Percentiles rank a stretch among this genome's conserved stretches.
phyloP scores from a whole-genome alignment of 53 echinoderm and acorn worm species.

The Antedon mediterranea region DNA sequence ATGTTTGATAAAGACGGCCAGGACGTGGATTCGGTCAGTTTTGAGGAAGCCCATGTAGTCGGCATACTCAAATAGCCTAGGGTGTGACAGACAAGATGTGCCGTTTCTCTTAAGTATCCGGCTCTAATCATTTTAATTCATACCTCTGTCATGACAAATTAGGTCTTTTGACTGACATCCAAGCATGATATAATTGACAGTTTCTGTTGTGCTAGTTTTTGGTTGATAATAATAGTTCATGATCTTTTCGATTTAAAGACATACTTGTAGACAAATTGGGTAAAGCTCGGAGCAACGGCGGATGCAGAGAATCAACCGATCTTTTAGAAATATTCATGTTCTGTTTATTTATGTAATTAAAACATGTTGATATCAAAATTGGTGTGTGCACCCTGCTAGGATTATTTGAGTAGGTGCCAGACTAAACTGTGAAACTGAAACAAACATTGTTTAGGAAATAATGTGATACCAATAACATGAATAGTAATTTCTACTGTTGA shows the following conservation, averaged over 20 bases:
- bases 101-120: background rate
- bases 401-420: background rate
- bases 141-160: background rate
- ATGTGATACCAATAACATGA: no score
- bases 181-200: background rate
- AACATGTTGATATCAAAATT: background rate
- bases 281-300: background rate
- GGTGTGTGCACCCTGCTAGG: background rate
- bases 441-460: background rate
- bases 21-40: background rate
- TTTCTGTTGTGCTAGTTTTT: background rate
- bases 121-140: background rate
- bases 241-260: background rate
- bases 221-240: background rate
- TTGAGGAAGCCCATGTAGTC: background rate
- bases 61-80: background rate
- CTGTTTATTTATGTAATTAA: background rate
- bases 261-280: background rate
- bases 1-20: background rate
- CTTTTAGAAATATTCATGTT: background rate
- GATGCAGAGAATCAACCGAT: background rate
- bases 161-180: background rate
- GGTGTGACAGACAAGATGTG: background rate
- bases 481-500: no score
- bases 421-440: background rate